Evolutionary conservation across 2,113 vertebrate species (phyloP).

Genomic region (Agelaius tricolor): DNA sequence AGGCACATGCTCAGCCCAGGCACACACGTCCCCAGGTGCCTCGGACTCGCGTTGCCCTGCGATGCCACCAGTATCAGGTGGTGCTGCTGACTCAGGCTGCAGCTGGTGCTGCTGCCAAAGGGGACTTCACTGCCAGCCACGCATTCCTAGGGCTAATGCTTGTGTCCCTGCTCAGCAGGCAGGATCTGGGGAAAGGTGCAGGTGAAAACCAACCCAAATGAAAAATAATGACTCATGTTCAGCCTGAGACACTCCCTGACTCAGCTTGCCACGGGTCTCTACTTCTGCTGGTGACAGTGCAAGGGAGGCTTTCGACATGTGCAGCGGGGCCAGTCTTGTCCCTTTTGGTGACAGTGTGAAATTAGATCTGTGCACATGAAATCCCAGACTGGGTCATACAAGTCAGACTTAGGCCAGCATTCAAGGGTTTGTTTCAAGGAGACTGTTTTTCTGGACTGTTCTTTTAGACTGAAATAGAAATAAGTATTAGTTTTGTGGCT

Average conservation of each 20-base stretch:
- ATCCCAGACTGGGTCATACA: not conserved
- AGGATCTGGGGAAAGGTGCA: not conserved
- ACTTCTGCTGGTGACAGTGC: not conserved
- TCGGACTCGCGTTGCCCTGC: rapidly evolving
- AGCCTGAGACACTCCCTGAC: not conserved
- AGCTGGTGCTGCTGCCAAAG: not conserved
- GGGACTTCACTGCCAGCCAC: not conserved
- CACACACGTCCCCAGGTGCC: rapidly evolving
- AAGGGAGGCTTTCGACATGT: not conserved
- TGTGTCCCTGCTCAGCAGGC: not conserved
- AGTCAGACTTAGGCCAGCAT: not conserved
- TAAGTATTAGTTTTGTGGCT: not conserved
- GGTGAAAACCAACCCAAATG: not conserved
- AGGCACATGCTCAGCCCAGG: not conserved
- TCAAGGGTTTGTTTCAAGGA: conserved; percentile 7
- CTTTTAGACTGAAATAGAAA: conserved; percentile 26
- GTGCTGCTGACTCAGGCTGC: not conserved
- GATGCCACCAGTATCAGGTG: rapidly evolving
- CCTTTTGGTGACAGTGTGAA: not conserved
- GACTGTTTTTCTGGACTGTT: not conserved
- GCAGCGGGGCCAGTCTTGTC: not conserved
- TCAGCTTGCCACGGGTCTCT: not conserved
- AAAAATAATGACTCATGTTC: not conserved
- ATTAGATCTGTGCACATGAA: conserved; percentile 1
- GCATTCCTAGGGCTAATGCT: not conserved